Evolutionary conservation across 2,888 invertebrate genomes (phyloP), one percentile per base, ranked within the genome.

Genomic region (Cataglyphis rosenhaueri): DNA sequence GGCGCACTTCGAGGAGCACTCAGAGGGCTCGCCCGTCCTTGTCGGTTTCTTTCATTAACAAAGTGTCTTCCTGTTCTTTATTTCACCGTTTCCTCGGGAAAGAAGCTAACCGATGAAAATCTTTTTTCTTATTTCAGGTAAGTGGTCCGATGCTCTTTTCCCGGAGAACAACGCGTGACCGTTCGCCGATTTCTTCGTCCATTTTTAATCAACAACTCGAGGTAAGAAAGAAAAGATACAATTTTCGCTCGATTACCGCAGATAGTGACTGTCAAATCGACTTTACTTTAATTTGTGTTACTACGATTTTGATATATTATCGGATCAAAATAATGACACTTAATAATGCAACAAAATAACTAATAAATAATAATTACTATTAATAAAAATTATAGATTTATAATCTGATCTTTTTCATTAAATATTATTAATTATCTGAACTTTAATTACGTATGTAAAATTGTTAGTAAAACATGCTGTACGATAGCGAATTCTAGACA

Each of bases 11-110:
- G 55, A 68, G 68, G 41, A 84, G 81, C 68, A 84, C 84, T 84
- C 82, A 81, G 66, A 73, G 61, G 48, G 38, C 68, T 64, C 62
- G 57, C 21, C 38, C 65, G 3, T 32, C 21, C 73, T 73, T 32
- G n/a, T 55, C 41, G 18, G 71, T 70, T 73, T 66, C 76, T 85
- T 85, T 86, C 83, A 86, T 81, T 83, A 85, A 86, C 75, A 61
- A 79, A 85, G 73, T 78, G 76, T 71, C 74, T 75, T 85, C 71
- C 52, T 61, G 52, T 57, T 64, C 82, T 81, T 82, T 83, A 44
- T 66, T 78, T 61, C 38, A 35, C 65, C 79, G 38, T 64, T 62
- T 73, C 68, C 38, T 82, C 35, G 32, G 52, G 29, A 62, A 76
- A 59, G 29, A 55, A 78, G 57, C 75, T 81, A 76, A 81, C 81